These are phyloP conservation scores for Centropristis striata DNA, from an alignment of 2,113 vertebrate genomes.

Conservation along the genomic window DNA sequence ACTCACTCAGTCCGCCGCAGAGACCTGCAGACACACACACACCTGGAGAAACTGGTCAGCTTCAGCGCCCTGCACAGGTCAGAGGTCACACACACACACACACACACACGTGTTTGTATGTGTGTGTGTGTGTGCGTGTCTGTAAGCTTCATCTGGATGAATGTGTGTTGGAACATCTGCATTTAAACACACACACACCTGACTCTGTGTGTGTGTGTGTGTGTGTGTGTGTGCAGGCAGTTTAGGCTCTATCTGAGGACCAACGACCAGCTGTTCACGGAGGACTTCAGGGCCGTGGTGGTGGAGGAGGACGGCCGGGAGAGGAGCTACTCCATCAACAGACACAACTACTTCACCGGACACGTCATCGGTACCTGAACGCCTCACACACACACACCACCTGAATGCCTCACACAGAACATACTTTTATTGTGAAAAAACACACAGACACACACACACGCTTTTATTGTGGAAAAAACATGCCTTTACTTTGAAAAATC, in stretches of 20 bases:
- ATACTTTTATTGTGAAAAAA: too few species aligned
- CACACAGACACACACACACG: too few species aligned
- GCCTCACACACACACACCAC: too few species aligned
- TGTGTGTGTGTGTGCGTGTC: constrained; percentile 2
- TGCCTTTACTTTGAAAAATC: too few species aligned
- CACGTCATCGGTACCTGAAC: constrained; percentile 96
- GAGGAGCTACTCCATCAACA: constrained; percentile 82
- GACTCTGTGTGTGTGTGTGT: not conserved
- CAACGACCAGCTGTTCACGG: constrained; percentile 92
- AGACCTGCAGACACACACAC: constrained; percentile 87
- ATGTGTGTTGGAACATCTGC: too few species aligned
- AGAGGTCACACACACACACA: not conserved
- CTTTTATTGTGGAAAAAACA: too few species aligned
- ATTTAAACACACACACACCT: too few species aligned
- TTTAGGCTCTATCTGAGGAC: constrained; percentile 95
- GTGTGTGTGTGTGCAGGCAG: constrained; percentile 80
- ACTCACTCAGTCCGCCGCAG: constrained; percentile 91
- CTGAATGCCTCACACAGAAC: too few species aligned
- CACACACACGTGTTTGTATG: not conserved
- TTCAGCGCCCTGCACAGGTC: constrained; percentile 94
- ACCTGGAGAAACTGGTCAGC: constrained; percentile 91
- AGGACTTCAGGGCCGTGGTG: constrained; percentile 89
- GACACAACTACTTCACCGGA: constrained; percentile 94
- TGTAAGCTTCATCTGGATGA: too few species aligned
- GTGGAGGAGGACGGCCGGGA: constrained; percentile 88